A percentile compares a stretch with the other conserved stretches of the same genome.
phyloP scores from a whole-genome alignment of 2,113 vertebrate species.

The Mastomys natalensis region DNA sequence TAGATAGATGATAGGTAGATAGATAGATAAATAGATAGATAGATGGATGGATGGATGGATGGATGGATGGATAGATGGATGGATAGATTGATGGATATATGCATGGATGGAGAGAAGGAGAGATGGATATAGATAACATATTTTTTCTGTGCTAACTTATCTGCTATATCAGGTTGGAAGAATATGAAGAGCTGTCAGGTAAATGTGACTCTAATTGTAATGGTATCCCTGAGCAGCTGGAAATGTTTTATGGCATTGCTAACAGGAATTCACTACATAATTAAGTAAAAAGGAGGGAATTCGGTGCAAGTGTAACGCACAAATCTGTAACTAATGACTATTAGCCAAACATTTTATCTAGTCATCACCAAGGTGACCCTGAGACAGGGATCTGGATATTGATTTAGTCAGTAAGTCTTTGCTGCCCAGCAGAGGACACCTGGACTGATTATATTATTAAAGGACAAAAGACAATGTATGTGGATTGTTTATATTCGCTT shows the following conservation, averaged over 20 bases:
- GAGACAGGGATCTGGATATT: neutral
- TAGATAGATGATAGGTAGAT: neutral
- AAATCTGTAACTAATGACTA: slow-evolving; percentile 24
- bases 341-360: neutral
- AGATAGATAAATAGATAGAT: neutral
- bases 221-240: slow-evolving; percentile 6
- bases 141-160: neutral
- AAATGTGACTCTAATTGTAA: slow-evolving; percentile 29
- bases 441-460: neutral
- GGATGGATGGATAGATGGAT: neutral
- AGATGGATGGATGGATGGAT: neutral
- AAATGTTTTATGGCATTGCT: neutral
- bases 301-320: neutral
- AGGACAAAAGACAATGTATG: neutral
- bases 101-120: neutral
- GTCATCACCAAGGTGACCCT: neutral
- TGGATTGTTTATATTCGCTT: neutral
- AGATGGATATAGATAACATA: neutral
- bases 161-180: neutral
- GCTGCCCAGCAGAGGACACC: neutral
- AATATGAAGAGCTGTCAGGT: neutral
- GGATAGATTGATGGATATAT: no score
- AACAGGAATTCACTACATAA: slow-evolving; percentile 32
- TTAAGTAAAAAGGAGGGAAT: slow-evolving; percentile 24
- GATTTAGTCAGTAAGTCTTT: neutral